Percentiles rank a stretch among this genome's conserved stretches.
phyloP scores from a whole-genome alignment of 2,113 vertebrate species.

The Canis aureus region DNA sequence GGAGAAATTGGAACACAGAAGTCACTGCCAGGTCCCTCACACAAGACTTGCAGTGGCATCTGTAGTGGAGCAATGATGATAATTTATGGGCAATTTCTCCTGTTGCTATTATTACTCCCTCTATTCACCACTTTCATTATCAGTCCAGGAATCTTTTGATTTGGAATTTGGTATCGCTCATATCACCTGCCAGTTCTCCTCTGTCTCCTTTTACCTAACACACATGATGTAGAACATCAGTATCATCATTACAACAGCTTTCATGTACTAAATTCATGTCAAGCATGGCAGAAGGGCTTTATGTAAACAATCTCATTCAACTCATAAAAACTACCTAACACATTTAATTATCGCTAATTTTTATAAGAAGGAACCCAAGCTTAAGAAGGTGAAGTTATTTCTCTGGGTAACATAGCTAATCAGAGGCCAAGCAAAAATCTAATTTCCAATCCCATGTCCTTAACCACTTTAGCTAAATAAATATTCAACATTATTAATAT shows the following conservation, averaged over 20 bases:
- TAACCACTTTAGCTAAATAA: not conserved
- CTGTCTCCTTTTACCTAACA: not conserved
- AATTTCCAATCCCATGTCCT: constrained; percentile 1
- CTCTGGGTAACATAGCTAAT: not conserved
- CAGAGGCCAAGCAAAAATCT: not conserved
- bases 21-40: not conserved
- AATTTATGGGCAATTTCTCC: not conserved
- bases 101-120: not conserved
- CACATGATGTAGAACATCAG: no score
- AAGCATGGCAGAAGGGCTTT: not conserved
- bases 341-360: not conserved
- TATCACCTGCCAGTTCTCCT: not conserved
- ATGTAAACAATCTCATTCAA: not conserved
- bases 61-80: not conserved
- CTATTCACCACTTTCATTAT: not conserved
- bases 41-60: not conserved
- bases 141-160: not conserved
- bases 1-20: not conserved
- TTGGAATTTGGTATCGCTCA: not conserved
- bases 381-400: not conserved
- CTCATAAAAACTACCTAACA: not conserved
- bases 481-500: not conserved
- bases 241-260: not conserved
- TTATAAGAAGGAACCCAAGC: not conserved
- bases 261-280: not conserved